Percentiles rank a stretch among this genome's conserved stretches.
Evolutionary conservation across 1,140 invertebrate species (phyloP).

Genomic region (Drosophila lowei): DNA sequence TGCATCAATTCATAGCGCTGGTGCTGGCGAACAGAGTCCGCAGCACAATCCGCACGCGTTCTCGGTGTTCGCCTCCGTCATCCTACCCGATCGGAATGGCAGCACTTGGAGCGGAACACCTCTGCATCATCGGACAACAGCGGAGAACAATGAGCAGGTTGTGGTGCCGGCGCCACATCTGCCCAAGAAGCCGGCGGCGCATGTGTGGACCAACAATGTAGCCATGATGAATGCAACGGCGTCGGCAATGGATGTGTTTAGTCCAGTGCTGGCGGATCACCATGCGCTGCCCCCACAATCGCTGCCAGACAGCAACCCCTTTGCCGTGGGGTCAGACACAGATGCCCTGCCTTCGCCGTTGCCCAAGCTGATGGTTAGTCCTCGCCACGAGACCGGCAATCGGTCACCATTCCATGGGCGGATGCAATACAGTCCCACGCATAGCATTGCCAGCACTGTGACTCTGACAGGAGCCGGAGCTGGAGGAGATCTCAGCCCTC

Average conservation of each 20-base stretch:
- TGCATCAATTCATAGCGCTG: constrained; percentile 5
- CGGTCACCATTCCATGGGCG: constrained; percentile 78
- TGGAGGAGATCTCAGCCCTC: constrained; percentile 60
- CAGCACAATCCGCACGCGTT: constrained; percentile 72
- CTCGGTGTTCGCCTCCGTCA: constrained; percentile 75
- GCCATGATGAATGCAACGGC: constrained; percentile 17
- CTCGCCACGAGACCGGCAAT: constrained; percentile 66
- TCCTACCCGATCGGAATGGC: constrained; percentile 72
- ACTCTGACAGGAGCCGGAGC: constrained; percentile 39
- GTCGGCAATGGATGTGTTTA: constrained; percentile 48
- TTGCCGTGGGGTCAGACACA: constrained; percentile 18
- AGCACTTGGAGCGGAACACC: constrained; percentile 62
- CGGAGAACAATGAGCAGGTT: constrained; percentile 54
- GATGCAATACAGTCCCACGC: constrained; percentile 71
- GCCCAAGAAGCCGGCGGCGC: constrained; percentile 64
- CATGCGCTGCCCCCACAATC: constrained; percentile 26
- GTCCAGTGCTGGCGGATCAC: constrained; percentile 53
- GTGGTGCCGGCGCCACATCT: constrained; percentile 65
- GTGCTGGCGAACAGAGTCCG: constrained; percentile 72
- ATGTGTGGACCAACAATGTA: constrained; percentile 65
- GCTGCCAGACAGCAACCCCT: constrained; percentile 44
- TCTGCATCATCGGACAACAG: constrained; percentile 33
- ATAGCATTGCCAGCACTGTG: constrained; percentile 66
- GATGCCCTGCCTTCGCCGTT: constrained; percentile 68
- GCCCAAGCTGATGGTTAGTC: constrained; percentile 73